Conservation (phyloP, 2,113 vertebrate genomes). For the Pantherophis guttatus region DNA sequence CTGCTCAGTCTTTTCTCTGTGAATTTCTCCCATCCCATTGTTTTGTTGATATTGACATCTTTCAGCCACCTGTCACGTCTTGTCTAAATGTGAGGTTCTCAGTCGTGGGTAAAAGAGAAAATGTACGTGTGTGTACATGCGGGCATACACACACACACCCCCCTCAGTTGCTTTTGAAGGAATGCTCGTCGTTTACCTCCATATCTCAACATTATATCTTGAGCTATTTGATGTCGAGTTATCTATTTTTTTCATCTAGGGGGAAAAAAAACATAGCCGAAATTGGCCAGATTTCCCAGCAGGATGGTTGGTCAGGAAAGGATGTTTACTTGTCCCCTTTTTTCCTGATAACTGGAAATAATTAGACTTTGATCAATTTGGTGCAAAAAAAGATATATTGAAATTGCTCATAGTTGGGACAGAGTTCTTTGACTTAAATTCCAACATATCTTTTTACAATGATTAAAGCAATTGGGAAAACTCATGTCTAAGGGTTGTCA, state of each 20-base stretch:
- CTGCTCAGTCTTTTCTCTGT: background rate
- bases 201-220: background rate
- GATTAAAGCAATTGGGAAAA: background rate
- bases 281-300: background rate
- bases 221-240: background rate
- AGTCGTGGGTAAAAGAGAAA: background rate
- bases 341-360: background rate
- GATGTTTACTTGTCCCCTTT: background rate
- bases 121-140: too few species aligned
- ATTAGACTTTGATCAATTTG: background rate
- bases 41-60: conserved; percentile 1
- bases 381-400: background rate
- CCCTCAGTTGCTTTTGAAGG: background rate
- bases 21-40: background rate
- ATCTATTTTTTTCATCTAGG: background rate
- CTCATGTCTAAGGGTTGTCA: background rate
- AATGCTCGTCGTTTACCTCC: background rate
- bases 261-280: background rate
- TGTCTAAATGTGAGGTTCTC: conserved; percentile 4
- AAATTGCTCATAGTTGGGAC: background rate
- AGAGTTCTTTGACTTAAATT: background rate
- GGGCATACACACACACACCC: background rate
- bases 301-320: background rate
- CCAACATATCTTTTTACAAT: background rate
- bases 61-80: background rate